Evolutionary conservation across 2,888 invertebrate genomes (phyloP).

Genomic region (Atethmia centrago): DNA sequence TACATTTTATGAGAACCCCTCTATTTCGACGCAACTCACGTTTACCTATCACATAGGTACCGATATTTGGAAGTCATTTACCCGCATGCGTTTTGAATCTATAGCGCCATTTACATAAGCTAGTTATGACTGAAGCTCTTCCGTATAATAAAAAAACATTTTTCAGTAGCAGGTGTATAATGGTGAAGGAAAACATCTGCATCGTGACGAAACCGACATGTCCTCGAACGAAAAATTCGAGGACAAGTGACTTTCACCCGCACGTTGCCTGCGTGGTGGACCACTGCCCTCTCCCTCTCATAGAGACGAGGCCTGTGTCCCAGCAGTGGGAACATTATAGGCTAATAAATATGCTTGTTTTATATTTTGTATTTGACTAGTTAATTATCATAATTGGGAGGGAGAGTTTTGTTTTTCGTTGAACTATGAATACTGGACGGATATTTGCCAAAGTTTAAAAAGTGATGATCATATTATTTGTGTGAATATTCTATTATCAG

Average conservation of each 20-base stretch:
- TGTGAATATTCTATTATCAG: too few species aligned
- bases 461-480: too few species aligned
- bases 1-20: conserved; percentile 54
- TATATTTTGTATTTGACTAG: background rate
- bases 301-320: too few species aligned
- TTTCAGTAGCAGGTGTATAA: background rate
- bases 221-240: background rate
- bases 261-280: too few species aligned
- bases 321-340: too few species aligned
- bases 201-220: background rate
- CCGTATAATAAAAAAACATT: background rate
- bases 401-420: background rate
- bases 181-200: too few species aligned
- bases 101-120: conserved; percentile 27
- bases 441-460: background rate
- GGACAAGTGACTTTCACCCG: background rate
- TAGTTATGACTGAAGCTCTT: background rate
- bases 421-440: background rate
- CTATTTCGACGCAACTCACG: conserved; percentile 51
- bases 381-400: background rate
- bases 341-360: background rate
- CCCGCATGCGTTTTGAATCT: conserved; percentile 52
- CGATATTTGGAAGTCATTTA: conserved; percentile 46
- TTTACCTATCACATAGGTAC: conserved; percentile 44
- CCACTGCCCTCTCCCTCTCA: too few species aligned